Evolutionary conservation across 23 tunicate genomes (phyloP), one percentile per base, ranked within the genome.

Genomic region (Aplidium turbinatum): DNA sequence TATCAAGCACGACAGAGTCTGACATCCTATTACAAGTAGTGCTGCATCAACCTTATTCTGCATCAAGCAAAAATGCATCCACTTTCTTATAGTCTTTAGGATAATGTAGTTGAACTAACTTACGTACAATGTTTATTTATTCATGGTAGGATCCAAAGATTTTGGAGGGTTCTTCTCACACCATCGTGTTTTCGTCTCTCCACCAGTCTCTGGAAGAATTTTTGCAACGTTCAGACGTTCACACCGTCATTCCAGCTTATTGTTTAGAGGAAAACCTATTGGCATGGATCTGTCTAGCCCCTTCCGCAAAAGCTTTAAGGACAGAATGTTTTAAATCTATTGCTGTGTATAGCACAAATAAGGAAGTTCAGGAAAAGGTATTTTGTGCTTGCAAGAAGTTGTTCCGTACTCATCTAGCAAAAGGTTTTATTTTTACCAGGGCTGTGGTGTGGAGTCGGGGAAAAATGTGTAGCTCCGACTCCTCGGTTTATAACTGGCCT

Each of bases 111-210:
- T n/a, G n/a, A n/a, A n/a, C n/a, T n/a, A n/a, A 58, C 25, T 48
- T 51, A 22, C 24, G 19, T 11, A 9, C 48, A 13, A 42, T 55
- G 22, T 20, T 55, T 25, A 23, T 67, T 33, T 58, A 42, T 76
- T n/a, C n/a, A n/a, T n/a, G n/a, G 54, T 33, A 84, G 90, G 90
- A 84, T 69, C 78, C 72, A 38, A 84, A 84, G 50, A 35, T 30
- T 23, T 26, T 84, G 23, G 82, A 84, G 38, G 68, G 56, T 18
- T 1, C 62, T 1, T 31, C 61, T 28, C 19, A 26, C 4, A 84
- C 52, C 23, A 46, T 74, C 2, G 11, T 68, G 48, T 68, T 84
- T 31, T 76, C 82, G 35, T 68, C 78, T 1, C 29, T 84, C 5
- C 90, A 84, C 33, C 77, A 67, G 33, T 9, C 36, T 16, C 0